Evolutionary conservation across 1,140 invertebrate species (phyloP).

Genomic region (Drosophila dunni): DNA sequence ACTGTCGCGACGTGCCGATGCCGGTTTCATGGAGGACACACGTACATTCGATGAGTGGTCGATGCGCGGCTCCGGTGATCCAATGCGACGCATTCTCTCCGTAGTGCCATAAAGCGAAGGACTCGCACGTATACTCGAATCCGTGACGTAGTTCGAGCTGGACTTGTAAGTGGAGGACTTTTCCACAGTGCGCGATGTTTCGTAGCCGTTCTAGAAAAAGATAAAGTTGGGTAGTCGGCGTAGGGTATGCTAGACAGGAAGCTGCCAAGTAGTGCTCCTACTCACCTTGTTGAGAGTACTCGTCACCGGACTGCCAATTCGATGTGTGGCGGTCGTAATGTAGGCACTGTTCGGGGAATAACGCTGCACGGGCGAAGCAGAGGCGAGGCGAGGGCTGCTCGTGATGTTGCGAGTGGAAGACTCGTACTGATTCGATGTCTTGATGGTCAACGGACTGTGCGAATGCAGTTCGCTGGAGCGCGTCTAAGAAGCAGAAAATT

Average conservation of each 20-base stretch:
- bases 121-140: conserved; percentile 77
- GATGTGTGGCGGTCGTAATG: conserved; percentile 78
- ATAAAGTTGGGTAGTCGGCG: background rate
- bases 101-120: conserved; percentile 74
- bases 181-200: conserved; percentile 75
- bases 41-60: conserved; percentile 89
- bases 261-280: background rate
- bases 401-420: conserved; percentile 67
- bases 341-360: conserved; percentile 79
- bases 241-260: background rate
- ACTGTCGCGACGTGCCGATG: conserved; percentile 88
- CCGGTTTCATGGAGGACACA: conserved; percentile 88
- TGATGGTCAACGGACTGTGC: conserved; percentile 83
- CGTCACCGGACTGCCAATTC: conserved; percentile 80
- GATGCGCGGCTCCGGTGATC: conserved; percentile 85
- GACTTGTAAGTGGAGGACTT: conserved; percentile 83
- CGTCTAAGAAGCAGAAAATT: conserved; percentile 52
- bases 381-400: conserved; percentile 74
- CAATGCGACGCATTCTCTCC: conserved; percentile 78
- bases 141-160: conserved; percentile 77
- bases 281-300: conserved; percentile 69
- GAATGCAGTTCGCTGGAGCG: conserved; percentile 78
- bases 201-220: conserved; percentile 65
- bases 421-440: conserved; percentile 80
- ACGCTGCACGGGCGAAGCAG: conserved; percentile 78